phyloP scores from a whole-genome alignment of 2,113 vertebrate species.

The Burhinus oedicnemus region DNA sequence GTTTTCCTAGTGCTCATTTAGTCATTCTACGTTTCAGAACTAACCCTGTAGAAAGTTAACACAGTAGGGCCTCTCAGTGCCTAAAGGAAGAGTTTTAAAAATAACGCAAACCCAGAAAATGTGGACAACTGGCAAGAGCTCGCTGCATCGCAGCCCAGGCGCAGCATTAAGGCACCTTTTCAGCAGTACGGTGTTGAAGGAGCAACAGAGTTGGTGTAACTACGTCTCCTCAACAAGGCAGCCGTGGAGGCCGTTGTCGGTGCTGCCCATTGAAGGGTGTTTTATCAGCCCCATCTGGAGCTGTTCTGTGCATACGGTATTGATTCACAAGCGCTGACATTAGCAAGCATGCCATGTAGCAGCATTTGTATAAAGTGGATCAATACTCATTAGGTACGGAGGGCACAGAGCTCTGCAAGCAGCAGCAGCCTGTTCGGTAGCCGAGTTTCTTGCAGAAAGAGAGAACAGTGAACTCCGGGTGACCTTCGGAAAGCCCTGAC shows the following conservation, averaged over 20 bases:
- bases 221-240: neutral
- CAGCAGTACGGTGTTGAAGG: neutral
- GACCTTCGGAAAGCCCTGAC: neutral
- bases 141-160: neutral
- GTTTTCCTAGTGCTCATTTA: neutral
- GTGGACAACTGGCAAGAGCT: neutral
- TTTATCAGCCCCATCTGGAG: neutral
- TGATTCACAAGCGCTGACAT: neutral
- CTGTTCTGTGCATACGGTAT: neutral
- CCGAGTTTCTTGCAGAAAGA: neutral
- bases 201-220: neutral
- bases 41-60: neutral
- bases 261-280: neutral
- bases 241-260: neutral
- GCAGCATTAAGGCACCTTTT: neutral
- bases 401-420: neutral
- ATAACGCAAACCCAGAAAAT: neutral
- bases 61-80: neutral
- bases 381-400: neutral
- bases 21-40: neutral
- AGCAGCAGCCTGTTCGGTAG: neutral
- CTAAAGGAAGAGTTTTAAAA: neutral
- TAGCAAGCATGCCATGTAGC: neutral
- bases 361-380: neutral
- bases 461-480: neutral